These are phyloP conservation scores for Falco berigora DNA, from an alignment of 2,797 vertebrate genomes.

Conservation along the genomic window DNA sequence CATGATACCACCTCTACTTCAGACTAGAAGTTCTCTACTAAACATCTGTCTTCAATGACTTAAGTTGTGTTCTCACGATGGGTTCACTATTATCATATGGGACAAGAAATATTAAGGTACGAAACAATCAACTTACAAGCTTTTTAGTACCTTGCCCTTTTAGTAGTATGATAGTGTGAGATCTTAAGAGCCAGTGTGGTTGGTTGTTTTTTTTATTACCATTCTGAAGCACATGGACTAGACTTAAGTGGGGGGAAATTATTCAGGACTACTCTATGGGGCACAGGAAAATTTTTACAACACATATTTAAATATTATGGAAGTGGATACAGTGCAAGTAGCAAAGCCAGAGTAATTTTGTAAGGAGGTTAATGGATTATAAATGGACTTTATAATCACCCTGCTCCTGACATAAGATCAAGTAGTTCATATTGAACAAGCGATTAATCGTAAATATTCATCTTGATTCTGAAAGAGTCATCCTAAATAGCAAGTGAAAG, in stretches of 20 bases:
- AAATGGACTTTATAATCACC: neutral
- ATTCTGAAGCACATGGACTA: neutral
- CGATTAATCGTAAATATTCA: neutral
- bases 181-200: neutral
- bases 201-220: neutral
- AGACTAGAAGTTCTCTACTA: neutral
- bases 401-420: neutral
- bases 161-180: neutral
- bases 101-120: neutral
- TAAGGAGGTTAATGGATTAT: neutral
- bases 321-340: neutral
- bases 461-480: neutral
- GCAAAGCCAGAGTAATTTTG: neutral
- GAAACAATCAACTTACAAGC: neutral
- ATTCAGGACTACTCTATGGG: neutral
- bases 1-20: neutral
- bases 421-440: neutral
- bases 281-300: neutral
- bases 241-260: neutral
- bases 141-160: neutral
- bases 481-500: neutral
- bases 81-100: neutral
- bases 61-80: neutral
- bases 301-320: neutral
- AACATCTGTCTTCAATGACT: neutral